Base-by-base conservation (phyloP, 1,140 invertebrate species). In the Heterodera carotae region DNA sequence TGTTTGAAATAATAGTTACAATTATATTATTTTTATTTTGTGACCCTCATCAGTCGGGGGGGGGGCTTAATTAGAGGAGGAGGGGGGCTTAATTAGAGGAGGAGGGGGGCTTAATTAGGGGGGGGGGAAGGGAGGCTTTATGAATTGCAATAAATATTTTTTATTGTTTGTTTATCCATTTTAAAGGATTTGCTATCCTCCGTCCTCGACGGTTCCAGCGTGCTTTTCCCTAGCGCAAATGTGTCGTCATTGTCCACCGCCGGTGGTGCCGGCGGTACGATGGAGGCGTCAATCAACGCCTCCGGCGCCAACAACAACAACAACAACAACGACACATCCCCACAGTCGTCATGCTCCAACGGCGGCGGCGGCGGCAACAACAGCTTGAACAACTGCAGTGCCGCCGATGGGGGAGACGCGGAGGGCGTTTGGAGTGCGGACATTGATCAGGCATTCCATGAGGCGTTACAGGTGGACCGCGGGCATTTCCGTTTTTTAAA, bases 371-470 rank as follows among this genome's bases (percentile, higher is more conserved):
- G 18, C 48, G 18, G 18, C 18, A 18, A 18, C 7, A 74, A 62
- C 12, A 64, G 18, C 12, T 10, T n/a, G 5, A 56, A 74, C 27
- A 74, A 22, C 10, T 25, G n/a, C 62, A 33, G 56, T 4, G 34
- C 22, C 48, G 69, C 43, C 25, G 67, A 69, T 56, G 77, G 77
- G 4, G 75, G 68, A 1, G 97, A 99, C 90, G 97, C 96, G 69
- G 97, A 99, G 89, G 97, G 97, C 80, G 97, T 99, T 27, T 99
- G 97, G 97, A 96, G 94, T 89, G 94, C 96, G 70, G 97, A 99
- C 90, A 99, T 99, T 89, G 97, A 99, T 89, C 97, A 99, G 90
- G 96, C 95, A 89, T 99, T 99, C 90, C 96, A 99, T 89, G 97
- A 99, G 91, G 97, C 97, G 64, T 91, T 99, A 83, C 96, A 96